Conservation (phyloP, 2,113 vertebrate genomes). For the Propithecus coquereli region DNA sequence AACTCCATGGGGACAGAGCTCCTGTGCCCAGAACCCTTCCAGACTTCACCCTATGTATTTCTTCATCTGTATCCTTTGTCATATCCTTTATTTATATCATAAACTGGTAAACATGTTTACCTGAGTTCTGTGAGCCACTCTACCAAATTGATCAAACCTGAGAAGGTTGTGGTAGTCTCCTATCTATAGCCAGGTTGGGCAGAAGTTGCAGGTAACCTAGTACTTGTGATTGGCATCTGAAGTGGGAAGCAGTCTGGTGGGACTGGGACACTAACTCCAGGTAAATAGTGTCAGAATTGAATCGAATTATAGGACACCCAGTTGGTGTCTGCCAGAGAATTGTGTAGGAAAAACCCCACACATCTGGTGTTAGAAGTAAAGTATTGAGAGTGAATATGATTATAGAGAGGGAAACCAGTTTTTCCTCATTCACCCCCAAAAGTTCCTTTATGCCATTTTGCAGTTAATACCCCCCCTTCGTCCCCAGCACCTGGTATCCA, state of each 20-base stretch:
- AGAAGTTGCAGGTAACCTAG: background rate
- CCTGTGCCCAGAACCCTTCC: background rate
- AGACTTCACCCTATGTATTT: background rate
- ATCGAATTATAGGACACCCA: too few species aligned
- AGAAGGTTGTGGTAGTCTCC: background rate
- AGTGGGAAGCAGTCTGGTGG: background rate
- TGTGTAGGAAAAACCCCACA: too few species aligned
- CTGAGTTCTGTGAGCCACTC: background rate
- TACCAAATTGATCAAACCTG: background rate
- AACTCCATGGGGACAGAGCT: background rate
- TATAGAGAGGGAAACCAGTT: background rate
- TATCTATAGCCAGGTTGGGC: background rate
- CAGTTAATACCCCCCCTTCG: too few species aligned
- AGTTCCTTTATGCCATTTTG: background rate
- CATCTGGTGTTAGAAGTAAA: background rate
- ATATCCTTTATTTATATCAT: background rate
- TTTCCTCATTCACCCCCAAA: too few species aligned
- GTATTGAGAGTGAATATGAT: background rate
- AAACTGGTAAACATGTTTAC: background rate
- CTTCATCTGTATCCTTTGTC: background rate
- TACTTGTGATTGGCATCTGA: background rate
- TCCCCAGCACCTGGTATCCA: background rate
- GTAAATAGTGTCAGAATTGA: too few species aligned
- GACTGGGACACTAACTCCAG: background rate
- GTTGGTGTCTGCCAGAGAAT: too few species aligned